These are phyloP conservation scores for Styela plicata DNA, from an alignment of 23 tunicate genomes.

Conservation along the genomic window DNA sequence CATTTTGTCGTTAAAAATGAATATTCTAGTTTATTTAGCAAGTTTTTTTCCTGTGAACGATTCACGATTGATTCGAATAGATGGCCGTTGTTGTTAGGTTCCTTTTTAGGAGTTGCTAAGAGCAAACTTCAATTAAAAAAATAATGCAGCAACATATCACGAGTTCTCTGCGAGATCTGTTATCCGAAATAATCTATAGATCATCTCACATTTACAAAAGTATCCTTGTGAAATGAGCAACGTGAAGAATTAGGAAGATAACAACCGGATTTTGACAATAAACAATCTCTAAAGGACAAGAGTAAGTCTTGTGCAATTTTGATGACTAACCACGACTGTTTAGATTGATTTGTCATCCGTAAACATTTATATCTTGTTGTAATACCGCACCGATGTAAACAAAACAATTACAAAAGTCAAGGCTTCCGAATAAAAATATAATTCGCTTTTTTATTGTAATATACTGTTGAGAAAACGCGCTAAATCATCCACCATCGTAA, in stretches of 20 bases:
- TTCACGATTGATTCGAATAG: too few species aligned
- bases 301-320: background rate
- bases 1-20: too few species aligned
- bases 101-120: too few species aligned
- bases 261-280: background rate
- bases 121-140: too few species aligned
- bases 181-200: background rate
- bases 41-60: too few species aligned
- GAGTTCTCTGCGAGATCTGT: background rate
- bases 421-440: background rate
- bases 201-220: background rate
- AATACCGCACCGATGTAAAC: background rate
- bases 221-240: background rate
- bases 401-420: background rate
- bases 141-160: too few species aligned
- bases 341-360: background rate
- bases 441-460: background rate
- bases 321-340: background rate
- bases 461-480: too few species aligned
- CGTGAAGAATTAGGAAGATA: background rate
- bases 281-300: background rate
- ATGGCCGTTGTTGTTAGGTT: too few species aligned
- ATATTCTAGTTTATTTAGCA: too few species aligned
- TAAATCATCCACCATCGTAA: too few species aligned
- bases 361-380: background rate